phyloP scores from a whole-genome alignment of 2,797 vertebrate genomes.

The Molossus molossus region DNA sequence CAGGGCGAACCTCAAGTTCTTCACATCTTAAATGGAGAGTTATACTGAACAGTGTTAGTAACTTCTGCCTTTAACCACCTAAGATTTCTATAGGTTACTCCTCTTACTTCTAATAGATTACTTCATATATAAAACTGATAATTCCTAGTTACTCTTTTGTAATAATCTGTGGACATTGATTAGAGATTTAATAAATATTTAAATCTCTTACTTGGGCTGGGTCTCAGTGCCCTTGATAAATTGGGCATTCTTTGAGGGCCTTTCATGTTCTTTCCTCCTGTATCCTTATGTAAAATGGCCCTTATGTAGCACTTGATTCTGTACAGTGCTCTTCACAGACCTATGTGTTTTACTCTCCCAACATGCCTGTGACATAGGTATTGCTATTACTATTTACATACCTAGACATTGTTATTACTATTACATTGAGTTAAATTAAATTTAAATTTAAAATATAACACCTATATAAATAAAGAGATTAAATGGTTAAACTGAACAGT shows the following conservation, averaged over 20 bases:
- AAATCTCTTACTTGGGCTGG: neutral
- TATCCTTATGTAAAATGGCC: neutral
- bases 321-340: neutral
- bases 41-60: neutral
- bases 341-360: neutral
- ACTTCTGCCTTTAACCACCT: neutral
- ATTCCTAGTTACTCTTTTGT: constrained; percentile 15
- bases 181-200: constrained; percentile 36
- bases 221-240: constrained; percentile 3
- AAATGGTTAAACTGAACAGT: neutral
- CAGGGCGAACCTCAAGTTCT: neutral
- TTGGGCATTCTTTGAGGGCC: constrained; percentile 32
- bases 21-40: neutral
- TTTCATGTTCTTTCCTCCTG: constrained; percentile 40
- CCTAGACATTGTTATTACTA: neutral
- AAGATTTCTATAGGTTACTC: neutral
- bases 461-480: neutral
- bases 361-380: neutral
- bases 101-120: neutral
- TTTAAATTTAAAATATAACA: constrained; percentile 32
- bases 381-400: neutral
- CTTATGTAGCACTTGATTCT: neutral
- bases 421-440: neutral
- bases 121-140: neutral
- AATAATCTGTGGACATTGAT: neutral